These are phyloP conservation scores for Perognathus longimembris DNA, from an alignment of 2,113 vertebrate species.

Conservation along the genomic window DNA sequence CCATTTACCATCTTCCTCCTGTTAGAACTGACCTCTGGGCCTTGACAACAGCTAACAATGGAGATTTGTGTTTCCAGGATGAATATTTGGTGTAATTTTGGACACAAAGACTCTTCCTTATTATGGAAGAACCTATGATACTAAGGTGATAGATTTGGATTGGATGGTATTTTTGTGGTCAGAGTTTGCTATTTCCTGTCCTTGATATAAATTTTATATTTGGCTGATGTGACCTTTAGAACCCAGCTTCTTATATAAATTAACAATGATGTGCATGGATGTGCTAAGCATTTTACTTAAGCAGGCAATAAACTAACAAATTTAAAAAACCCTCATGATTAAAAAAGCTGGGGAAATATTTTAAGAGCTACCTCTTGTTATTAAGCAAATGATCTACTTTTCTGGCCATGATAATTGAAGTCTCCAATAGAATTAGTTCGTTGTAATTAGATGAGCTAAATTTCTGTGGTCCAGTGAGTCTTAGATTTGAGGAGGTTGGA, in stretches of 20 bases:
- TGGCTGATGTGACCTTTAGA: slow-evolving; percentile 45
- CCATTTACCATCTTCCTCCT: slow-evolving; percentile 27
- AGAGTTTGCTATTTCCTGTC: background rate
- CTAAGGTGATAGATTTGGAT: slow-evolving; percentile 12
- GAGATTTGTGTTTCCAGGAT: background rate
- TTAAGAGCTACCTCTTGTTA: slow-evolving; percentile 50
- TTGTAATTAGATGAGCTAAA: background rate
- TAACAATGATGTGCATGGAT: slow-evolving; percentile 19
- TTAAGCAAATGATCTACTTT: slow-evolving; percentile 47
- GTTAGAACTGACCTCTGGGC: slow-evolving; percentile 1
- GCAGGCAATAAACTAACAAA: slow-evolving; percentile 49
- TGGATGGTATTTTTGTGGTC: background rate
- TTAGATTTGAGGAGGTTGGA: background rate
- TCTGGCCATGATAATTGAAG: slow-evolving; percentile 11
- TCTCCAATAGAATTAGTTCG: background rate
- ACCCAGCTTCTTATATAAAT: slow-evolving; percentile 26
- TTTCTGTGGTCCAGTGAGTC: background rate
- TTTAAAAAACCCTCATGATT: slow-evolving; percentile 19
- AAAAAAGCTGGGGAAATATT: slow-evolving; percentile 12
- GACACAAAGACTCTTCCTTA: background rate
- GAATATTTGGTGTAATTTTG: slow-evolving; percentile 1
- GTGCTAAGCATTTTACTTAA: slow-evolving; percentile 18
- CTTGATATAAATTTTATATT: slow-evolving; percentile 49
- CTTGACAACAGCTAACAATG: slow-evolving; percentile 17
- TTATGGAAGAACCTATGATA: slow-evolving; percentile 26